phyloP scores from a whole-genome alignment of 2,888 invertebrate genomes.

The Chloroclysta siterata region DNA sequence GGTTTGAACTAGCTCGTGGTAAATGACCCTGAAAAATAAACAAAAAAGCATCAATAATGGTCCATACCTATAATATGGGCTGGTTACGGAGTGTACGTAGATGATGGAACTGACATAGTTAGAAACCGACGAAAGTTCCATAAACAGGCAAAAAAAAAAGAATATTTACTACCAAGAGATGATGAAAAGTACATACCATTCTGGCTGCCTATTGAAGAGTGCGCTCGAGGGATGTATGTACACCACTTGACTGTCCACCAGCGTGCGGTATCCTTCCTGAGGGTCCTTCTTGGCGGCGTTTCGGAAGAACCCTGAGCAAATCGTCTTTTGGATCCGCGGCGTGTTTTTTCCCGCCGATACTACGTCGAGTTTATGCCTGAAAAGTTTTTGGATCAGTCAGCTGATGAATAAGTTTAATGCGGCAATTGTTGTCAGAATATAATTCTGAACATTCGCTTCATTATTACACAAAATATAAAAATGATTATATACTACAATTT shows the following conservation, averaged over 20 bases:
- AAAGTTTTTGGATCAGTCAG: no score
- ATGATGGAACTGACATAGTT: no score
- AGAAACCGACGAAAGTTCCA: no score
- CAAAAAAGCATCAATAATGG: background rate
- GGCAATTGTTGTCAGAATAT: no score
- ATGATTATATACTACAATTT: no score
- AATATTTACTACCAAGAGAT: no score
- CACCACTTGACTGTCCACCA: conserved; percentile 98
- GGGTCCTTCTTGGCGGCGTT: conserved; percentile 99
- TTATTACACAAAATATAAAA: no score
- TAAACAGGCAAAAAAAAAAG: no score
- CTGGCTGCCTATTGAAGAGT: conserved; percentile 98
- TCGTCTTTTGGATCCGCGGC: conserved; percentile 97
- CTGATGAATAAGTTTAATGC: no score
- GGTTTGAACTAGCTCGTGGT: conserved; percentile 99
- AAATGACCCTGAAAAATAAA: conserved; percentile 91
- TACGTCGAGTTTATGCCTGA: conserved; percentile 96
- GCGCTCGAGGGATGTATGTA: conserved; percentile 99
- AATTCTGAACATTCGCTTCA: no score
- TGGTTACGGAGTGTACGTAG: no score
- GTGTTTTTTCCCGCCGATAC: conserved; percentile 98
- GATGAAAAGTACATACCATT: conserved; percentile 88
- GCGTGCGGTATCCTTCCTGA: conserved; percentile 98
- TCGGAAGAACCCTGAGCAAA: conserved; percentile 99
- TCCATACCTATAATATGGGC: no score